Base-by-base conservation (phyloP, 2,113 vertebrate genomes). In the Neopipo cinnamomea region DNA sequence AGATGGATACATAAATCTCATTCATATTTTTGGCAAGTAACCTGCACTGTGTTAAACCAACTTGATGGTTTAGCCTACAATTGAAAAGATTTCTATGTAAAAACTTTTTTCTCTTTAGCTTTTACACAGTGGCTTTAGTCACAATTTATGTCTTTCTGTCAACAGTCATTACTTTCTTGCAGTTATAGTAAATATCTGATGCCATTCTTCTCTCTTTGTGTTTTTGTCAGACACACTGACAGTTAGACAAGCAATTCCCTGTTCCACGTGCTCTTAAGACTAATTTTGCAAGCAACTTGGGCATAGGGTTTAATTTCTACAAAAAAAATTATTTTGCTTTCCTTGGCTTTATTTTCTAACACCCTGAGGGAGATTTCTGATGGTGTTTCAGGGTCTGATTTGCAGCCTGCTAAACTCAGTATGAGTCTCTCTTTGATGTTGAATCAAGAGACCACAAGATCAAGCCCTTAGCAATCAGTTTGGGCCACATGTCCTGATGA, bases 91-190 rank as follows among this genome's bases (percentile, higher is more conserved):
- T 76, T 95, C 85, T 95, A 37, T 87, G 47, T 97, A 96, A 97
- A 97, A 97, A 56, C 27, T 91, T 63, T 96, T 94, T 97, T 94
- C 70, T 88, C 71, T 88, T 90, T 87, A 86, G 75, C 61, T 95
- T 79, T 90, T 74, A 35, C 25, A 28, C 56, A 65, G 56, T 14
- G 3, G 44, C 14, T 86, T 81, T 85, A 73, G n/a, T 79, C 12
- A 11, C 7, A 41, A 75, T 95, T 96, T 95, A 92, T 95, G 82
- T 67, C 59, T 96, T 79, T 88, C 65, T 93, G 88, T 95, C 97
- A 88, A 35, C 58, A 92, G 66, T 65, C 94, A 97, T 96, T 97
- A 97, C 97, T 97, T 93, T 93, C 70, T 88, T 49, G 73, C 70
- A 94, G 89, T 93, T 92, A 95, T 49, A 95, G 84, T 92, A 70